phyloP scores from a whole-genome alignment of 2,113 vertebrate genomes.

The Mustelus asterias region DNA sequence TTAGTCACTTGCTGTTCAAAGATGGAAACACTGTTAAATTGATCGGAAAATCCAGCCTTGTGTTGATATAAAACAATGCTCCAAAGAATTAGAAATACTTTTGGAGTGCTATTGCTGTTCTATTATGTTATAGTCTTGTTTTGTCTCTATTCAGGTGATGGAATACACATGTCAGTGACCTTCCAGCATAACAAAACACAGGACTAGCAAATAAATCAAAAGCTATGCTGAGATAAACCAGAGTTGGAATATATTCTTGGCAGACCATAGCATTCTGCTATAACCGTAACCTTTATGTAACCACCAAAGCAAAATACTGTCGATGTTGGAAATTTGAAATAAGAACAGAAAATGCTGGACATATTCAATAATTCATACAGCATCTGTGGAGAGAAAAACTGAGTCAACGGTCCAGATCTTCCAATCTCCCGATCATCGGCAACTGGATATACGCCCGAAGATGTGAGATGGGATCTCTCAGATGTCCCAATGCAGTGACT shows the following conservation, averaged over 20 bases:
- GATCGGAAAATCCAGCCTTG: background rate
- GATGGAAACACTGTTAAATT: background rate
- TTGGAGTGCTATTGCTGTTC: background rate
- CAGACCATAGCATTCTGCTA: background rate
- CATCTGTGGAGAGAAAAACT: background rate
- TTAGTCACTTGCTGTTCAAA: background rate
- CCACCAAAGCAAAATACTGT: background rate
- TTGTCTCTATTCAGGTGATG: background rate
- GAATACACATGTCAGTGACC: background rate
- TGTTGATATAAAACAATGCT: background rate
- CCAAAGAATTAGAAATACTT: background rate
- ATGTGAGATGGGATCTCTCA: no score
- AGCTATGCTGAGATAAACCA: background rate
- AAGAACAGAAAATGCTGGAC: background rate
- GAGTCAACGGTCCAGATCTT: background rate
- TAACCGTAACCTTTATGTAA: background rate
- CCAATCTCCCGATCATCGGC: no score
- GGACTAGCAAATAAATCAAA: slow-evolving; percentile 14
- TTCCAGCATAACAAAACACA: background rate
- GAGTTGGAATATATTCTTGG: background rate
- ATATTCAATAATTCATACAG: no score
- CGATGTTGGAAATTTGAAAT: background rate
- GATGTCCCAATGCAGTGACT: no score
- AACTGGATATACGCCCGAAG: no score
- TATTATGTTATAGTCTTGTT: background rate